Percentiles rank a stretch among this genome's conserved stretches.
phyloP scores from a whole-genome alignment of 2,113 vertebrate genomes.

The Podarcis raffonei region DNA sequence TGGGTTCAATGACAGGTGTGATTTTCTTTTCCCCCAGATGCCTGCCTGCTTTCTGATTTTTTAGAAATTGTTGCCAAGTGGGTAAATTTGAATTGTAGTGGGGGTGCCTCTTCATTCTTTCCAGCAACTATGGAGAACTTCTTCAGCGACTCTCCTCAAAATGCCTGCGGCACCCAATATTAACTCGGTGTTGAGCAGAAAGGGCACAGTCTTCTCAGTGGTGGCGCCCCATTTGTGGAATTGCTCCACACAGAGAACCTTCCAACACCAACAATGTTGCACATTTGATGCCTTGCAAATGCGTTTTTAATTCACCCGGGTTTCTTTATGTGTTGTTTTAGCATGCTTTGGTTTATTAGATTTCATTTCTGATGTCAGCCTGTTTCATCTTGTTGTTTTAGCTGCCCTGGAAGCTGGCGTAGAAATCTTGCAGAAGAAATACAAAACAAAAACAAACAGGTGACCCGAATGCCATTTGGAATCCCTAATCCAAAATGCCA shows the following conservation, averaged over 20 bases:
- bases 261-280: neutral
- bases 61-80: no score
- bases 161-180: no score
- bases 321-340: neutral
- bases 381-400: neutral
- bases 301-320: neutral
- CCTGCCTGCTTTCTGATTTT: no score
- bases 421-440: neutral
- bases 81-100: no score
- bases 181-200: fast-evolving
- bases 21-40: no score
- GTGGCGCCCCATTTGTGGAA: fast-evolving
- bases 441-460: neutral
- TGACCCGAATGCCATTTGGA: no score
- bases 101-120: neutral
- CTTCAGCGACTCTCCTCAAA: neutral
- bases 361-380: neutral
- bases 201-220: neutral
- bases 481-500: neutral
- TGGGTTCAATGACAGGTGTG: no score
- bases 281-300: neutral
- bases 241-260: neutral
- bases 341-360: neutral
- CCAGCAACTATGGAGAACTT: neutral
- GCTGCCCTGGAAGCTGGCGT: neutral